phyloP scores from a whole-genome alignment of 2,113 vertebrate species.

The Paradisaea rubra region DNA sequence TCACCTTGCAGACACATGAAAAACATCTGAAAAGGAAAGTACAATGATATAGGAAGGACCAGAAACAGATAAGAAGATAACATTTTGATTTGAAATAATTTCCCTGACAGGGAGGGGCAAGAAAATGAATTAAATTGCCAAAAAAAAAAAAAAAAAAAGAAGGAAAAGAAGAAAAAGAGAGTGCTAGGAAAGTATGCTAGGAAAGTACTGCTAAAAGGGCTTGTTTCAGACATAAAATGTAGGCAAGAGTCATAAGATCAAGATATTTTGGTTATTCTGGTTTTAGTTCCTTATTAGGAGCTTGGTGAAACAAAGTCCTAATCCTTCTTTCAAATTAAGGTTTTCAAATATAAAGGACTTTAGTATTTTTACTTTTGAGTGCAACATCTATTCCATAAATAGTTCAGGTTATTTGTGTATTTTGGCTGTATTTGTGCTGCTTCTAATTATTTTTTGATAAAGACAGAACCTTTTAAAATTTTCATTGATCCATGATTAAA shows the following conservation, averaged over 20 bases:
- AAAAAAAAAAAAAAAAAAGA: neutral
- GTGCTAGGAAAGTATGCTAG: neutral
- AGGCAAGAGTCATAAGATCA: neutral
- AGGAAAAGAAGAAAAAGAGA: accelerated
- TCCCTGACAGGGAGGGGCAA: neutral
- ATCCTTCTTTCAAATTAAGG: neutral
- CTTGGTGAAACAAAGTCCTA: neutral
- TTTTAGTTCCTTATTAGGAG: neutral
- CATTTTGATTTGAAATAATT: neutral
- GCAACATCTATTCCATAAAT: neutral
- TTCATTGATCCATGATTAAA: neutral
- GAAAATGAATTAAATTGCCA: neutral
- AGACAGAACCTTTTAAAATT: neutral
- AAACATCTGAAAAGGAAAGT: neutral
- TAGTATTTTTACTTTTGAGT: neutral
- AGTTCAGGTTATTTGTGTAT: neutral
- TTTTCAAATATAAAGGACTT: neutral
- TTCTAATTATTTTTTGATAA: constrained; percentile 4
- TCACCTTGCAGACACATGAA: neutral
- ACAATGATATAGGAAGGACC: neutral
- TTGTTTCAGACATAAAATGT: neutral
- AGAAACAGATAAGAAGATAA: neutral
- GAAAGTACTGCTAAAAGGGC: neutral
- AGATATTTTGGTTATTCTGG: neutral
- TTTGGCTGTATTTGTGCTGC: neutral